Base-by-base conservation (phyloP, 2,888 invertebrate genomes). In the Protophormia terraenovae region DNA sequence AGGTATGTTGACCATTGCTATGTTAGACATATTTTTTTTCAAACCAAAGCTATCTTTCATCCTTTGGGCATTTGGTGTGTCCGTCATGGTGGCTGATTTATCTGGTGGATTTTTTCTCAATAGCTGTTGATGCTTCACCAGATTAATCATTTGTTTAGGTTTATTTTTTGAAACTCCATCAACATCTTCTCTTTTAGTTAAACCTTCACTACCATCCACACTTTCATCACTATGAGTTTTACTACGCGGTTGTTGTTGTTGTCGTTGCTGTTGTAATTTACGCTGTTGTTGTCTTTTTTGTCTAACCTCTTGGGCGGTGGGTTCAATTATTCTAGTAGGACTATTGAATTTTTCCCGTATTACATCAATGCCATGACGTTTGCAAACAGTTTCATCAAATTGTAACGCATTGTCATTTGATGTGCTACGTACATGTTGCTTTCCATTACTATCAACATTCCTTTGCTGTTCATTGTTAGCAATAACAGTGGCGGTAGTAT, bases 311-410 rank as follows among this genome's bases (percentile, higher is more conserved):
- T 71, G 75, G 47, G 87, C 69, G 0, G 89, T 87, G 12, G 88
- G 88, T 50, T 89, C 91, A 71, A 89, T 87, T 50, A 90, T 88
- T 35, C 88, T 86, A 2, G 90, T 91, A 60, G 90, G 90, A 80
- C 90, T 90, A 87, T 90, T 91, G 87, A 91, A 92, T 86, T 89
- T 92, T 87, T 90, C 89, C 5, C 91, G 89, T 86, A 92, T 88
- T 50, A 86, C 88, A 83, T 90, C 91, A 84, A 92, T 91, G 84
- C 89, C 89, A 82, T 91, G 90, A 24, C 89, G 89, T 38, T 89
- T 89, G 64, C 89, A 89, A 14, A 90, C 88, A 60, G 87, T 88
- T 77, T 88, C 88, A 83, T 89, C 88, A 86, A 90, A 90, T 75
- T 89, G 89, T 80, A 89, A 85, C n/a, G 86, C 87, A 86, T 87